Evolutionary conservation across 2,797 vertebrate genomes (phyloP).

Genomic region (Aldrovandia affinis): DNA sequence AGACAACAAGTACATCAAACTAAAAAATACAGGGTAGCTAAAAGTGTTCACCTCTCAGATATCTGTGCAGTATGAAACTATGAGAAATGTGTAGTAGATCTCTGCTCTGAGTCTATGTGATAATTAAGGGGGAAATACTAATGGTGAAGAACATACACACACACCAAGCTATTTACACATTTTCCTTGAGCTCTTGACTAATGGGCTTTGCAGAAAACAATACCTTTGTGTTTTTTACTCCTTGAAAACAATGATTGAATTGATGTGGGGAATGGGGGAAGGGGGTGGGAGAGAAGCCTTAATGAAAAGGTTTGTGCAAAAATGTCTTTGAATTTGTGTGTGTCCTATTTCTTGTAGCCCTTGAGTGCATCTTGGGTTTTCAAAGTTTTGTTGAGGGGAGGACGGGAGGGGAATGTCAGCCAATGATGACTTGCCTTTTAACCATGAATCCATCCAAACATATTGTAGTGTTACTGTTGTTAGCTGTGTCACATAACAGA

Average conservation of each 20-base stretch:
- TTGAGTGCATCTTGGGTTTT: neutral
- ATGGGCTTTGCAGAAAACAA: constrained; percentile 25
- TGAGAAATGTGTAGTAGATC: neutral
- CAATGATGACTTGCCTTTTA: neutral
- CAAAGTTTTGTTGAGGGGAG: neutral
- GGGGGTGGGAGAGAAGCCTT: neutral
- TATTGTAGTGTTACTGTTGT: neutral
- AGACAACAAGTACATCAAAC: neutral
- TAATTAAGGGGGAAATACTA: neutral
- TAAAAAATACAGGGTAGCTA: no score
- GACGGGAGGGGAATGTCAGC: neutral
- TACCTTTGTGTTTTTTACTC: constrained; percentile 25
- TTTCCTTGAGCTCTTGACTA: constrained; percentile 37
- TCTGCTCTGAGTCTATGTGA: neutral
- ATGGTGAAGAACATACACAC: constrained; percentile 1
- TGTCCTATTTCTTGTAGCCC: neutral
- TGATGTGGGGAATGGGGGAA: constrained; percentile 18
- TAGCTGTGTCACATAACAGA: constrained; percentile 7
- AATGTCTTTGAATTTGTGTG: neutral
- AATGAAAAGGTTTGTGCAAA: constrained; percentile 4
- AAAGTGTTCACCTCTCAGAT: neutral
- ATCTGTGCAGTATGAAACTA: neutral
- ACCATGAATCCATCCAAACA: constrained; percentile 10
- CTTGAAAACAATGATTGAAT: constrained; percentile 31
- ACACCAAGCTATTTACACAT: neutral